A percentile compares a stretch with the other conserved stretches of the same genome.
These are phyloP conservation scores for Anarhynchus alexandrinus DNA, from an alignment of 2,113 vertebrate genomes.

Conservation along the genomic window DNA sequence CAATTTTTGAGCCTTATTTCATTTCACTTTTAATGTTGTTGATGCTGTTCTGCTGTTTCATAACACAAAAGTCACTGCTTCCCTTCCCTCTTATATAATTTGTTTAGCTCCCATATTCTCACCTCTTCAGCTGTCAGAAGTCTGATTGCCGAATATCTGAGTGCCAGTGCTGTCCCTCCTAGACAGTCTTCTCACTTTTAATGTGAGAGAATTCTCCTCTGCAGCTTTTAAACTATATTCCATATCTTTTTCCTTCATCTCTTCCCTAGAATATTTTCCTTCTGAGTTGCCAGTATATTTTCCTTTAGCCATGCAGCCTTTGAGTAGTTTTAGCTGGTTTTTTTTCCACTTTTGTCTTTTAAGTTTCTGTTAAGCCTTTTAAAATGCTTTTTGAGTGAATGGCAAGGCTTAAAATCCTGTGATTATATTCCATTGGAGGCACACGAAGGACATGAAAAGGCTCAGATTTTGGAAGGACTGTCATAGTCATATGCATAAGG, in stretches of 20 bases:
- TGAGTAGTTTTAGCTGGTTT: neutral
- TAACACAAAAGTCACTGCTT: neutral
- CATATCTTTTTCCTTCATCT: neutral
- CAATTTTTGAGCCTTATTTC: neutral
- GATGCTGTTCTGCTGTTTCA: neutral
- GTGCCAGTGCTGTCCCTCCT: neutral
- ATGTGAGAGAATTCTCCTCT: neutral
- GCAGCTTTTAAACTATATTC: neutral
- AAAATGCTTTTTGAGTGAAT: neutral
- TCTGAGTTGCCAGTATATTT: neutral
- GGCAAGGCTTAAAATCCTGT: neutral
- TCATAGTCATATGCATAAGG: neutral
- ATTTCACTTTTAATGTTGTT: neutral
- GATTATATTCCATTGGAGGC: neutral
- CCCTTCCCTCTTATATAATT: neutral
- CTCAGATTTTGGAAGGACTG: neutral
- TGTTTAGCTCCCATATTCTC: neutral
- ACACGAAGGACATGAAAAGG: neutral
- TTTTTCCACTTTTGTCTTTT: neutral
- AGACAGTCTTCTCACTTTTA: neutral
- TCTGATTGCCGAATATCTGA: neutral
- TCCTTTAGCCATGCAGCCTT: neutral
- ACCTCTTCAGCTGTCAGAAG: neutral
- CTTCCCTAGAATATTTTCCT: neutral
- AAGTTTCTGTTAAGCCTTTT: neutral